Evolutionary conservation across 2,888 invertebrate species (phyloP).

Genomic region (Pediacus dermestoides): DNA sequence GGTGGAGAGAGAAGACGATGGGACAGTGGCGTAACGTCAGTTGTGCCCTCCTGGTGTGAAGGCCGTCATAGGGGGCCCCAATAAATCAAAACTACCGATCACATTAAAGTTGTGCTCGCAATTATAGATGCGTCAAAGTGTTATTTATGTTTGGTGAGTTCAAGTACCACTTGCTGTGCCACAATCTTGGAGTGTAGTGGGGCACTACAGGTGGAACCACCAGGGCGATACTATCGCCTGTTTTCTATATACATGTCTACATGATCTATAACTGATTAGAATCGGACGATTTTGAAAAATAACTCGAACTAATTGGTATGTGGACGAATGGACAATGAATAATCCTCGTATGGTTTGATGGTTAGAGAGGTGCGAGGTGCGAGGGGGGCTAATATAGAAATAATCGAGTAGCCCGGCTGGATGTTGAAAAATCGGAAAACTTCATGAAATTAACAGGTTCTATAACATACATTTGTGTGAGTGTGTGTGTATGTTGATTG

Average conservation of each 20-base stretch:
- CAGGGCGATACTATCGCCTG: slow-evolving; percentile 18
- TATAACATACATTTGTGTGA: too few relatives aligned
- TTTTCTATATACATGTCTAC: slow-evolving; percentile 19
- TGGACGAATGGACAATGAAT: too few relatives aligned
- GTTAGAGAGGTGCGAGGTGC: too few relatives aligned
- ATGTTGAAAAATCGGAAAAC: slow-evolving; percentile 36
- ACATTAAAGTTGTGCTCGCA: slow-evolving; percentile 44
- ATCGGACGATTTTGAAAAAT: slow-evolving; percentile 28
- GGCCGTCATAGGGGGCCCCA: slow-evolving; percentile 41
- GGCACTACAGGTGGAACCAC: slow-evolving; percentile 28
- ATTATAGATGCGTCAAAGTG: slow-evolving; percentile 49
- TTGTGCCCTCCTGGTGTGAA: slow-evolving; percentile 39
- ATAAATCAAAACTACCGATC: slow-evolving; percentile 49
- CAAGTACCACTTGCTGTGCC: slow-evolving; percentile 28
- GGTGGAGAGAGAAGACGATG: neutral
- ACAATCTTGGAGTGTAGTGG: slow-evolving; percentile 22
- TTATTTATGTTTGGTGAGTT: slow-evolving; percentile 46
- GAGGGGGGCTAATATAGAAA: slow-evolving; percentile 32
- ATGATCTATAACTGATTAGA: slow-evolving; percentile 13
- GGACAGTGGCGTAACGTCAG: slow-evolving; percentile 36
- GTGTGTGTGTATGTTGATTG: slow-evolving; percentile 33
- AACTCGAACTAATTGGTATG: slow-evolving; percentile 33
- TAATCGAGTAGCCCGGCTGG: slow-evolving; percentile 29
- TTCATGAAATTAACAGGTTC: slow-evolving; percentile 30
- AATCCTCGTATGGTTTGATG: too few relatives aligned